Conservation (phyloP, 2,888 invertebrate genomes). For the Phymatocera aterrima region DNA sequence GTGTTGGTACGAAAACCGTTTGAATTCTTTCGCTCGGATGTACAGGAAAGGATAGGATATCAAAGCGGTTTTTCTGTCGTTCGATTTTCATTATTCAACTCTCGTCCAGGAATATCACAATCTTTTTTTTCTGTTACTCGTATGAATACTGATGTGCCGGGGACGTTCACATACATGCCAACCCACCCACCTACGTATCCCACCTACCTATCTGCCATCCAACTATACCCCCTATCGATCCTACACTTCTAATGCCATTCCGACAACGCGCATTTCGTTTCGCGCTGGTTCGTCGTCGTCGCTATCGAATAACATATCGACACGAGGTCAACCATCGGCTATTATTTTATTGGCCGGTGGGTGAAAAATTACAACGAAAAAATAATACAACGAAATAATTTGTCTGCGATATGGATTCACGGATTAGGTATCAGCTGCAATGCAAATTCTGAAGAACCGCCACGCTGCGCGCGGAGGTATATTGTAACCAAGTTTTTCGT, state of each 20-base stretch:
- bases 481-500: too few relatives aligned
- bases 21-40: too few relatives aligned
- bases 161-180: constrained; percentile 22
- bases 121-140: constrained; percentile 14
- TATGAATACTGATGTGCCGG: constrained; percentile 25
- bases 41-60: too few relatives aligned
- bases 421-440: too few relatives aligned
- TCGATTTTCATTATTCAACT: constrained; percentile 24
- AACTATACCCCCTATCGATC: constrained; percentile 15
- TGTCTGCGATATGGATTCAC: too few relatives aligned
- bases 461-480: too few relatives aligned
- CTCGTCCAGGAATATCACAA: constrained; percentile 11
- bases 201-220: too few relatives aligned
- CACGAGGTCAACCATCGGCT: constrained; percentile 13
- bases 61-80: background rate
- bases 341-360: constrained; percentile 8
- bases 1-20: too few relatives aligned
- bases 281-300: constrained; percentile 4
- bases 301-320: constrained; percentile 20
- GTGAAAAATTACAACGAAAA: background rate
- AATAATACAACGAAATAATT: background rate
- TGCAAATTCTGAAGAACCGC: too few relatives aligned
- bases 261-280: constrained; percentile 7
- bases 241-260: constrained; percentile 13
- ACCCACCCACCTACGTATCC: too few relatives aligned